Conservation (phyloP, 2,888 invertebrate genomes). For the Mythimna impura region DNA sequence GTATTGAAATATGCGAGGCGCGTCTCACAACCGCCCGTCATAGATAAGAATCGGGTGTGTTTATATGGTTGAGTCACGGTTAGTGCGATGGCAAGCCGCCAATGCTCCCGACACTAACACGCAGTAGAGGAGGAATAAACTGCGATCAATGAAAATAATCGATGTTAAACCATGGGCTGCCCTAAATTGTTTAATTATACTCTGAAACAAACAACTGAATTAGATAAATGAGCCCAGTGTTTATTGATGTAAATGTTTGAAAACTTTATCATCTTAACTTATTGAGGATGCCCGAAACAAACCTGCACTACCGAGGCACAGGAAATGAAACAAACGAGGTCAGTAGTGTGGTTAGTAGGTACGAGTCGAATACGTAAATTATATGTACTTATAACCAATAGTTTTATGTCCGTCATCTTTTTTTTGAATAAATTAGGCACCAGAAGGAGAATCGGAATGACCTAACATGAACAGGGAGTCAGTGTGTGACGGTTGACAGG, state of each 20-base stretch:
- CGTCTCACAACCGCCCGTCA: constrained; percentile 71
- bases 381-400: constrained; percentile 2
- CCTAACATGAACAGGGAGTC: constrained; percentile 16
- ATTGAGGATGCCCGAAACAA: constrained; percentile 5
- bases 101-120: constrained; percentile 75
- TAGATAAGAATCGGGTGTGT: constrained; percentile 73
- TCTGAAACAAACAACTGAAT: constrained; percentile 26
- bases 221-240: constrained; percentile 22
- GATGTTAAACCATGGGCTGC: constrained; percentile 61
- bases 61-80: constrained; percentile 77
- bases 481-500: no score
- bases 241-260: constrained; percentile 8
- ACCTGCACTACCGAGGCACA: neutral
- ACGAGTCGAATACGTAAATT: constrained; percentile 10
- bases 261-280: constrained; percentile 7
- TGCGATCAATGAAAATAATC: constrained; percentile 74
- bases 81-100: constrained; percentile 81
- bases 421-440: constrained; percentile 67
- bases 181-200: constrained; percentile 60
- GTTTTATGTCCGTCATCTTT: constrained; percentile 4
- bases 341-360: constrained; percentile 10
- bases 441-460: constrained; percentile 58
- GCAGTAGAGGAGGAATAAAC: constrained; percentile 50
- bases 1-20: constrained; percentile 81
- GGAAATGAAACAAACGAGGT: constrained; percentile 21